phyloP scores from a whole-genome alignment of 2,888 invertebrate species.

The Macrosiphum euphorbiae region DNA sequence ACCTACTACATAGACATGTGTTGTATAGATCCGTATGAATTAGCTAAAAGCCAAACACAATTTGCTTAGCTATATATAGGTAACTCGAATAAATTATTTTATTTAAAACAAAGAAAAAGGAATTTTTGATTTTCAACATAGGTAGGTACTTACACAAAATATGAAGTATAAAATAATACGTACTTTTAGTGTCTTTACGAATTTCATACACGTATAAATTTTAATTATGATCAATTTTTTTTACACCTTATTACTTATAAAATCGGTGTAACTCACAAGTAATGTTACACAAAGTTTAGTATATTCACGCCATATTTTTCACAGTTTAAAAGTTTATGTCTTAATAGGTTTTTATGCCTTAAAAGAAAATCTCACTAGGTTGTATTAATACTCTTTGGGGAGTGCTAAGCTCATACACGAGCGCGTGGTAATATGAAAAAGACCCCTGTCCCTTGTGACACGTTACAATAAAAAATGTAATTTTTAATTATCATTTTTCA shows the following conservation, averaged over 20 bases:
- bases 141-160: background rate
- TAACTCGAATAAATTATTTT: background rate
- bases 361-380: slow-evolving; percentile 56
- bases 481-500: slow-evolving; percentile 62
- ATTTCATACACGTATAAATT: slow-evolving; percentile 4
- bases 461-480: slow-evolving; percentile 58
- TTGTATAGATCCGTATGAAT: background rate
- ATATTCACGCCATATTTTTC: slow-evolving; percentile 46
- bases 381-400: slow-evolving; percentile 59
- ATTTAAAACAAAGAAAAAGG: background rate
- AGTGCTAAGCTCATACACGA: slow-evolving; percentile 59
- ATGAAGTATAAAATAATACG: background rate
- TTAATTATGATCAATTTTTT: slow-evolving; percentile 43
- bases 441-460: slow-evolving; percentile 59
- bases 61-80: background rate
- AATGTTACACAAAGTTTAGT: slow-evolving; percentile 34
- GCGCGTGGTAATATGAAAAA: slow-evolving; percentile 55
- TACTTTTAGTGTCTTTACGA: background rate
- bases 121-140: background rate
- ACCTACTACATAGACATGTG: too few relatives aligned
- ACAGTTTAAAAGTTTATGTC: slow-evolving; percentile 49
- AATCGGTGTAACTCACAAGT: slow-evolving; percentile 37
- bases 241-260: slow-evolving; percentile 31
- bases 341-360: slow-evolving; percentile 58
- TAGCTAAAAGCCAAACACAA: background rate